Evolutionary conservation across 2,797 vertebrate genomes (phyloP).

Genomic region (Echiichthys vipera): DNA sequence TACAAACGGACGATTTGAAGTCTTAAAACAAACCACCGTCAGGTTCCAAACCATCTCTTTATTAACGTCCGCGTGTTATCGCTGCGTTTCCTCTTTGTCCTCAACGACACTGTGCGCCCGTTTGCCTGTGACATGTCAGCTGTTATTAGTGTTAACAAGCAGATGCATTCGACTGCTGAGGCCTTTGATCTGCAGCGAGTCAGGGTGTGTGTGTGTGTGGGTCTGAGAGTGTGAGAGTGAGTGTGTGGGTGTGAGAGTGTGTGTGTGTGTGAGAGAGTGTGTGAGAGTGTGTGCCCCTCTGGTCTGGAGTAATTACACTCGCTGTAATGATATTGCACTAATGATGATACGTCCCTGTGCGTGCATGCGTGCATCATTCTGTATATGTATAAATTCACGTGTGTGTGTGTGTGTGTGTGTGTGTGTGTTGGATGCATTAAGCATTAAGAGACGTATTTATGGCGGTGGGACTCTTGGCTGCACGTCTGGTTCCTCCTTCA

Average conservation of each 20-base stretch:
- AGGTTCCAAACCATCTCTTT: no score
- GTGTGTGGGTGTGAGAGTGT: constrained; percentile 7
- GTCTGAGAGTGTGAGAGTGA: neutral
- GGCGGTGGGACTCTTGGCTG: constrained; percentile 8
- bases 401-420: neutral
- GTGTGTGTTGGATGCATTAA: constrained; percentile 18
- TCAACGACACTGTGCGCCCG: constrained; percentile 25
- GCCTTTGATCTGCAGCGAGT: constrained; percentile 60
- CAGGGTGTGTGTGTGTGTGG: neutral
- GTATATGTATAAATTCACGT: neutral
- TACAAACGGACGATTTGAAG: no score
- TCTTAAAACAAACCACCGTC: neutral
- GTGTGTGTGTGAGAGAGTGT: constrained; percentile 9
- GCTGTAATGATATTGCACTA: constrained; percentile 54
- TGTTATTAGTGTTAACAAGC: constrained; percentile 72
- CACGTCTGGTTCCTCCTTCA: constrained; percentile 24
- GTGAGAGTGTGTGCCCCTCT: neutral
- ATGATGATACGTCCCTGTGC: constrained; percentile 30
- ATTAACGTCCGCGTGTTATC: neutral
- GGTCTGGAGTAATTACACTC: constrained; percentile 52
- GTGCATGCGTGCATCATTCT: constrained; percentile 13
- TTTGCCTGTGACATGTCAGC: constrained; percentile 51
- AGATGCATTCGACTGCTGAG: constrained; percentile 54
- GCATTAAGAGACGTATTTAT: constrained; percentile 25
- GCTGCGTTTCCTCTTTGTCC: constrained; percentile 58